These are phyloP conservation scores for Myotis vivesi DNA, from an alignment of 2,797 vertebrate genomes.

Conservation along the genomic window DNA sequence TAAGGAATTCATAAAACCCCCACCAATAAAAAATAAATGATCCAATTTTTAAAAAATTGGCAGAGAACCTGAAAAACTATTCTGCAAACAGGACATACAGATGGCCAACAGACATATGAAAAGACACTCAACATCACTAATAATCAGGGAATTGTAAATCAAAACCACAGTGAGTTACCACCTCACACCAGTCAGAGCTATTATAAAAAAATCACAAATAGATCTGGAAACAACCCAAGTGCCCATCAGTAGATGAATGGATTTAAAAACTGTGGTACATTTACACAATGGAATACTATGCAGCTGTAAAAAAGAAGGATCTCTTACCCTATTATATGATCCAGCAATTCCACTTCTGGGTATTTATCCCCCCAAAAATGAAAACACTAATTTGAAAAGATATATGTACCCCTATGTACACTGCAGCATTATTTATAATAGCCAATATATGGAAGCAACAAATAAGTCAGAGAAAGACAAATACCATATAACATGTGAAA, in stretches of 20 bases:
- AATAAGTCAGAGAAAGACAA: background rate
- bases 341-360: background rate
- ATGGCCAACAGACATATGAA: background rate
- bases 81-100: background rate
- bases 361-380: background rate
- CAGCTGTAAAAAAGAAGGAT: too few relatives aligned
- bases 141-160: background rate
- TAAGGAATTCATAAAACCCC: background rate
- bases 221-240: too few relatives aligned
- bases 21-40: background rate
- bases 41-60: background rate
- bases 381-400: background rate
- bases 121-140: background rate
- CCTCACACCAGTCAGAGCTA: background rate
- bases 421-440: background rate
- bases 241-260: too few relatives aligned
- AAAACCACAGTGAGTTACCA: background rate
- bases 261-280: too few relatives aligned
- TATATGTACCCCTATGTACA: background rate
- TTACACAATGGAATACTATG: too few relatives aligned
- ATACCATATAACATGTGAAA: background rate
- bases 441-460: background rate
- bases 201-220: background rate
- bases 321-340: too few relatives aligned
- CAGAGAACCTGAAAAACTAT: background rate